These are phyloP conservation scores for Diploptera punctata DNA, from an alignment of 2,888 invertebrate genomes.

Conservation along the genomic window DNA sequence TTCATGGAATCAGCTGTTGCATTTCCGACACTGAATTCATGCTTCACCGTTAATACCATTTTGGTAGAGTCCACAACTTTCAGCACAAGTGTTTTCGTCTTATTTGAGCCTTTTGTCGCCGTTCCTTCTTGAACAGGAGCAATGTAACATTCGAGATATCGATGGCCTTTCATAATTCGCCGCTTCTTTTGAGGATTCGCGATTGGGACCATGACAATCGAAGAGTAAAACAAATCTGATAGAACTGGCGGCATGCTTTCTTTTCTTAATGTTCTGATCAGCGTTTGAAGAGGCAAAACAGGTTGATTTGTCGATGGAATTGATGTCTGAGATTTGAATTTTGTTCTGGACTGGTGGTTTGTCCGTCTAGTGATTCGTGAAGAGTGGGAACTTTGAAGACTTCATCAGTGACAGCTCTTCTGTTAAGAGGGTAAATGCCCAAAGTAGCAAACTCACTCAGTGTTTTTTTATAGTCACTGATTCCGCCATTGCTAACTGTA, in stretches of 20 bases:
- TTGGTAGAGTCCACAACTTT: neutral
- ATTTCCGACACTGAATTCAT: neutral
- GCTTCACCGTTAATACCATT: neutral
- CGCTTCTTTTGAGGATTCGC: neutral
- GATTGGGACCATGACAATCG: neutral
- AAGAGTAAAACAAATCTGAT: neutral
- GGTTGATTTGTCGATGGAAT: neutral
- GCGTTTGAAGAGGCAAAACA: neutral
- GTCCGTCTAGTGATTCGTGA: neutral
- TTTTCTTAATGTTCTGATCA: neutral
- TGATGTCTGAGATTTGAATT: neutral
- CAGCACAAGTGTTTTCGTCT: neutral
- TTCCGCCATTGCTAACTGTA: neutral
- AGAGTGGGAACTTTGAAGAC: neutral
- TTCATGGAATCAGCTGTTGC: neutral
- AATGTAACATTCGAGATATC: neutral
- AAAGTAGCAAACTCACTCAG: neutral
- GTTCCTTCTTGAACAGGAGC: neutral
- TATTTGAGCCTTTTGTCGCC: neutral
- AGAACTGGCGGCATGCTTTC: neutral
- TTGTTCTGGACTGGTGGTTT: neutral
- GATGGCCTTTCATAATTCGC: neutral
- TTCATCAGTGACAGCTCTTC: neutral
- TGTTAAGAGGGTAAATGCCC: neutral
- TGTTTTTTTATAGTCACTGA: neutral